These are phyloP conservation scores for Drosophila anceps DNA, from an alignment of 2,888 invertebrate species.

Conservation along the genomic window DNA sequence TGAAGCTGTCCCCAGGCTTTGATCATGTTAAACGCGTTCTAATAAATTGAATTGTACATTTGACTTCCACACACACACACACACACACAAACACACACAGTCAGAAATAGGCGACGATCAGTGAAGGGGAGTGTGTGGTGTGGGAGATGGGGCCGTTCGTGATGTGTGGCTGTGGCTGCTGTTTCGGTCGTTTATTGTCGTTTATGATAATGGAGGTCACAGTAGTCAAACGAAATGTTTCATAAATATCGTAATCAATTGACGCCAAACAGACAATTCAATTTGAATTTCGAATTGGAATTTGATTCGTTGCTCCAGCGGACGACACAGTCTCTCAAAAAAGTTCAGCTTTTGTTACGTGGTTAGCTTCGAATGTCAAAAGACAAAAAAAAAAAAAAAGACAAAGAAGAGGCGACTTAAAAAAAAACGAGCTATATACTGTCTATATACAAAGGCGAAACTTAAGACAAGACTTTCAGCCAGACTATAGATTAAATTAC, in stretches of 20 bases:
- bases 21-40: slow-evolving; percentile 76
- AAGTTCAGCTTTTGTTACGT: slow-evolving; percentile 61
- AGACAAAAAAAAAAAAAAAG: slow-evolving; percentile 7
- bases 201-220: slow-evolving; percentile 84
- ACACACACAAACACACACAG: slow-evolving; percentile 7
- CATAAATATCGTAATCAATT: slow-evolving; percentile 83
- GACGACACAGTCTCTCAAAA: slow-evolving; percentile 30
- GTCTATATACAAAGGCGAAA: slow-evolving; percentile 41
- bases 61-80: slow-evolving; percentile 54
- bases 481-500: slow-evolving; percentile 75
- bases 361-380: slow-evolving; percentile 16
- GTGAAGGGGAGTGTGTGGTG: background rate
- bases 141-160: slow-evolving; percentile 2
- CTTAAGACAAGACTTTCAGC: slow-evolving; percentile 54
- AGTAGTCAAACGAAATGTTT: slow-evolving; percentile 83
- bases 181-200: slow-evolving; percentile 60
- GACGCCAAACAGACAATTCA: slow-evolving; percentile 59
- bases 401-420: no score
- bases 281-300: slow-evolving; percentile 64
- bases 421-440: background rate
- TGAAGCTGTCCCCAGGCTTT: slow-evolving; percentile 46
- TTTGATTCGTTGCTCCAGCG: slow-evolving; percentile 44
- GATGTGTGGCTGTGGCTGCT: slow-evolving; percentile 32
- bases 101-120: slow-evolving; percentile 2
- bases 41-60: slow-evolving; percentile 82